Evolutionary conservation across 2,113 vertebrate species (phyloP).

Genomic region (Vidua macroura): DNA sequence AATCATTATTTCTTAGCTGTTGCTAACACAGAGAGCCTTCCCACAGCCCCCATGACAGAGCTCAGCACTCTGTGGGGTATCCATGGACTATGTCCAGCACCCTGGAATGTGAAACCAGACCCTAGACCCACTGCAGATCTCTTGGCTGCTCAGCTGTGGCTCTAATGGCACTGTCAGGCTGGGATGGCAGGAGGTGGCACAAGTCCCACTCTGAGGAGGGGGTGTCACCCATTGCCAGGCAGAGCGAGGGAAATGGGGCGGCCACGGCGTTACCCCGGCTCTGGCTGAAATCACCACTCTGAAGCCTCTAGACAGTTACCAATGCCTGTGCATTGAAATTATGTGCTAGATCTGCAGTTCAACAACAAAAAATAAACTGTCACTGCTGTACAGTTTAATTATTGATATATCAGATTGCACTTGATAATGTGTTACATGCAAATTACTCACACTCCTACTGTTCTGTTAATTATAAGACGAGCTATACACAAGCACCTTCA

Average conservation of each 20-base stretch:
- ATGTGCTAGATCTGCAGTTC: background rate
- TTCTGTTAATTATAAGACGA: background rate
- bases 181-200: background rate
- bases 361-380: background rate
- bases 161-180: background rate
- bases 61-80: fast-evolving
- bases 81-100: fast-evolving
- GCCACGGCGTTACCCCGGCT: background rate
- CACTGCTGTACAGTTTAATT: background rate
- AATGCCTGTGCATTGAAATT: background rate
- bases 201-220: background rate
- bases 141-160: background rate
- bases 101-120: background rate
- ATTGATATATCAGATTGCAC: background rate
- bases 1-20: background rate
- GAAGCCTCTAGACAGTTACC: background rate
- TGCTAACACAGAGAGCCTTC: background rate
- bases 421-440: background rate
- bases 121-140: background rate
- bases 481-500: background rate
- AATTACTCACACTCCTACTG: background rate
- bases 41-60: background rate
- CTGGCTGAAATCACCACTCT: background rate
- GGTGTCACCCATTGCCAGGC: background rate
- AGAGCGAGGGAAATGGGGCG: background rate